A percentile compares a stretch with the other conserved stretches of the same genome.
phyloP scores from a whole-genome alignment of 2,113 vertebrate genomes.

The Dipodomys ordii region DNA sequence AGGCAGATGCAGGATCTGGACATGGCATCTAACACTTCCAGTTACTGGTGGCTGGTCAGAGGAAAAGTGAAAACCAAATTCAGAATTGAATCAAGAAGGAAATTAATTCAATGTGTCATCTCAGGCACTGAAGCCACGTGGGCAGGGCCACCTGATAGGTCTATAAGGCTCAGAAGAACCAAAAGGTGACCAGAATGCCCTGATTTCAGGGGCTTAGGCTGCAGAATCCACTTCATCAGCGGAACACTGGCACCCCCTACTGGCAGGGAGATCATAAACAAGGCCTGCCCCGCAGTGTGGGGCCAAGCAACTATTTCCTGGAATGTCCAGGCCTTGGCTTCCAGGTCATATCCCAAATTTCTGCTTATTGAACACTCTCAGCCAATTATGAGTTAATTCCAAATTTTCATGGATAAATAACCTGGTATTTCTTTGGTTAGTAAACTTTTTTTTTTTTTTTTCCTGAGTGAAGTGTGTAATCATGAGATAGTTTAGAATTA shows the following conservation, averaged over 20 bases:
- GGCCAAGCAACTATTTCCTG: neutral
- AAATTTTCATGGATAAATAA: neutral
- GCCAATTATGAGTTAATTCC: neutral
- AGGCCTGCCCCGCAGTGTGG: neutral
- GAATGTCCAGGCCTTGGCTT: neutral
- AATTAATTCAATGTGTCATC: neutral
- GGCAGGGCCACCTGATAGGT: too few species aligned
- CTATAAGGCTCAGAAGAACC: neutral
- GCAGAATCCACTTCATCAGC: neutral
- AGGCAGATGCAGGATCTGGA: neutral
- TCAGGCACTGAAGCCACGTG: neutral
- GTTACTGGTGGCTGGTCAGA: neutral
- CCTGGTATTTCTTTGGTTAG: neutral
- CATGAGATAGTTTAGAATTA: slow-evolving; percentile 2
- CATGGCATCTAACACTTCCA: neutral
- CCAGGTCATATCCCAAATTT: neutral
- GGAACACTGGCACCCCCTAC: neutral
- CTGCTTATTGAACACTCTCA: neutral
- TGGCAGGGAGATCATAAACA: neutral
- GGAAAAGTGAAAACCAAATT: neutral
- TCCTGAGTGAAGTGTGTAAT: slow-evolving; percentile 23
- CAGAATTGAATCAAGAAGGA: neutral
- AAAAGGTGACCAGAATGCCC: neutral
- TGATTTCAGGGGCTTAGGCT: neutral
- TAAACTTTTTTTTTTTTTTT: neutral